Evolutionary conservation across 2,888 invertebrate species (phyloP).

Genomic region (Rhaphigaster nebulosa): DNA sequence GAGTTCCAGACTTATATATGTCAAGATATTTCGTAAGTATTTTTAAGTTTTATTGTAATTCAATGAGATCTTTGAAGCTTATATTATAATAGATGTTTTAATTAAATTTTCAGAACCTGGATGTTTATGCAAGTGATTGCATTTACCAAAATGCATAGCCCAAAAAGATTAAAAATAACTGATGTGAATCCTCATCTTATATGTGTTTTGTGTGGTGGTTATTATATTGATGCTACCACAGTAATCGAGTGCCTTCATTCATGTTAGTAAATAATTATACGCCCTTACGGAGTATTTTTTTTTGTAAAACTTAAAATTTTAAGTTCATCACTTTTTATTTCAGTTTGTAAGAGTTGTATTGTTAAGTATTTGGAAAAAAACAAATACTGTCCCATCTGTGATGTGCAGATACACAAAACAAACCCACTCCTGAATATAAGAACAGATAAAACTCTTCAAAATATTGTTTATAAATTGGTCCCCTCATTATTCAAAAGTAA

Average conservation of each 20-base stretch:
- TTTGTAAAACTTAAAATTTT: background rate
- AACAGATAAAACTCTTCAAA: conserved; percentile 92
- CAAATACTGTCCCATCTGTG: conserved; percentile 93
- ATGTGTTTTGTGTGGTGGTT: conserved; percentile 92
- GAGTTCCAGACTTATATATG: conserved; percentile 51
- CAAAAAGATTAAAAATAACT: conserved; percentile 70
- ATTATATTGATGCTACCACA: conserved; percentile 95
- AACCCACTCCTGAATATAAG: conserved; percentile 86
- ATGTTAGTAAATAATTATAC: conserved; percentile 76
- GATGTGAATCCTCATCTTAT: conserved; percentile 92
- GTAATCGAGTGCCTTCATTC: conserved; percentile 97
- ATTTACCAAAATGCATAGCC: conserved; percentile 62
- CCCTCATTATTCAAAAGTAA: conserved; percentile 86
- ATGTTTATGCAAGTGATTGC: conserved; percentile 52
- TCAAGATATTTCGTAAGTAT: conserved; percentile 55
- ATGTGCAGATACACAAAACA: conserved; percentile 93
- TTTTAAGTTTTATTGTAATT: background rate
- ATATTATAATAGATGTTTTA: background rate
- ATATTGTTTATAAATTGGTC: conserved; percentile 95
- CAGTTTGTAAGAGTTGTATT: conserved; percentile 95
- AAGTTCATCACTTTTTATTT: conserved; percentile 65
- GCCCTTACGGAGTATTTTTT: conserved; percentile 61
- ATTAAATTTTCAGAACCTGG: conserved; percentile 42
- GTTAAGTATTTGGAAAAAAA: conserved; percentile 88
- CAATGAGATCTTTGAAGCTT: background rate